Base-by-base conservation (phyloP, 2,797 vertebrate species). In the Meriones psammophilus region DNA sequence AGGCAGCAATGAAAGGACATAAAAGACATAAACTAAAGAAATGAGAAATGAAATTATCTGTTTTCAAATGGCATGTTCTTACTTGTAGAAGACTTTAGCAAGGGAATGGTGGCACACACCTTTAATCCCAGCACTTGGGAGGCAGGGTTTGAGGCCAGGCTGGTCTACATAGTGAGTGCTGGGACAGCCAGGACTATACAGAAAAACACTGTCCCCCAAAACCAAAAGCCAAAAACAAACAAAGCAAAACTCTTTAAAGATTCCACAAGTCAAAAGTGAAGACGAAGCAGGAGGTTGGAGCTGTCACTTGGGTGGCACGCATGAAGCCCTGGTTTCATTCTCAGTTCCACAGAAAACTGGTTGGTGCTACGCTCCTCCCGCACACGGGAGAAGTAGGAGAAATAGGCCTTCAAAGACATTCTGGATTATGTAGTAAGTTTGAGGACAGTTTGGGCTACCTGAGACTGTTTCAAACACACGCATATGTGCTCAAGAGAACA, bases 11-110 rank as follows among this genome's bases (percentile, higher is more conserved):
- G 66, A 64, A 84, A 94, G 66, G 39, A 94, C 79, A 68, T 14
- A 33, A 90, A 86, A 86, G 8, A 1, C 5, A 64, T 64, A 42
- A 20, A 58, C 18, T 76, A 26, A 62, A 69, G 88, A 96, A 84
- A 92, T 28, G 22, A 64, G 3, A n/a, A 88, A 83, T 81, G 91
- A 89, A 79, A 79, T 30, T 56, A 78, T 94, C 26, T 93, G 30
- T 56, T 94, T 79, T 50, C 24, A 86, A 26, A 86, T 86, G 33
- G 33, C 14, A 39, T 8, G 30, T 91, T 88, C n/a, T 90, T 80
- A 78, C 36, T 86, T 83, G 3, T 33, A 69, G 64, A 74, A 87
- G 89, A 74, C 22, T 89, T n/a, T 76, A 76, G 12, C 73, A 76
- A 76, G 39, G 24, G 39, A 42, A 12, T 76, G 39, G 39, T 76